Percentiles rank a stretch among this genome's conserved stretches.
Evolutionary conservation across 2,797 vertebrate genomes (phyloP).

Genomic region (Lepidocolaptes lacrymiger): DNA sequence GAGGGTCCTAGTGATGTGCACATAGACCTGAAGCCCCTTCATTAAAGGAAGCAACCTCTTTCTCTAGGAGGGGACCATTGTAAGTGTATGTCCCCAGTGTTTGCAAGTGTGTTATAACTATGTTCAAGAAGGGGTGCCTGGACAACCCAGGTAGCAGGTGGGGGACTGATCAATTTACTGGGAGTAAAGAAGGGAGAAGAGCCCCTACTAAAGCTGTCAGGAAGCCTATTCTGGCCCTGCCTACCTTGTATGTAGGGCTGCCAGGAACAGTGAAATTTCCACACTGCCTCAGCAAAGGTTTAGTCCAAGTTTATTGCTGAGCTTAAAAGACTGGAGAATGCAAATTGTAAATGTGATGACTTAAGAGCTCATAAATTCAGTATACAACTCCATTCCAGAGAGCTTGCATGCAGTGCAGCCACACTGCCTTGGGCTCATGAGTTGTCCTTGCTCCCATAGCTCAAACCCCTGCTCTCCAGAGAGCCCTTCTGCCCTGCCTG

Average conservation of each 20-base stretch:
- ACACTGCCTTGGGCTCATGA: neutral
- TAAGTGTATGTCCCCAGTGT: neutral
- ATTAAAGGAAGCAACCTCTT: neutral
- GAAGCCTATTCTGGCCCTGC: neutral
- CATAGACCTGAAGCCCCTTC: neutral
- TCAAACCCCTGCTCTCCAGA: neutral
- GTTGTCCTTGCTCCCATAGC: neutral
- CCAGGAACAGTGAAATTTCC: neutral
- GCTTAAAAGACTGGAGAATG: conserved; percentile 46
- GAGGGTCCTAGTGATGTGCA: neutral
- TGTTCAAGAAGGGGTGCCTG: neutral
- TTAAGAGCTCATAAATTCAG: conserved; percentile 61
- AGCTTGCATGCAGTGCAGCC: neutral
- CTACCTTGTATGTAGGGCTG: neutral
- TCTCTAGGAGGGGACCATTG: neutral
- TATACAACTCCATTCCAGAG: neutral
- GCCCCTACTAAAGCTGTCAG: neutral
- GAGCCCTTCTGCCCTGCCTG: neutral
- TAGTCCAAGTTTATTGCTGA: conserved; percentile 38
- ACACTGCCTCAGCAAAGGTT: conserved; percentile 6
- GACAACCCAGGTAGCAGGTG: neutral
- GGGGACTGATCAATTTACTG: neutral
- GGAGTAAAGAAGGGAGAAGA: neutral
- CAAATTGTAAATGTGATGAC: conserved; percentile 57
- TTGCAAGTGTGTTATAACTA: neutral